phyloP scores from a whole-genome alignment of 2,113 vertebrate species.

The Clarias macrocephalus region DNA sequence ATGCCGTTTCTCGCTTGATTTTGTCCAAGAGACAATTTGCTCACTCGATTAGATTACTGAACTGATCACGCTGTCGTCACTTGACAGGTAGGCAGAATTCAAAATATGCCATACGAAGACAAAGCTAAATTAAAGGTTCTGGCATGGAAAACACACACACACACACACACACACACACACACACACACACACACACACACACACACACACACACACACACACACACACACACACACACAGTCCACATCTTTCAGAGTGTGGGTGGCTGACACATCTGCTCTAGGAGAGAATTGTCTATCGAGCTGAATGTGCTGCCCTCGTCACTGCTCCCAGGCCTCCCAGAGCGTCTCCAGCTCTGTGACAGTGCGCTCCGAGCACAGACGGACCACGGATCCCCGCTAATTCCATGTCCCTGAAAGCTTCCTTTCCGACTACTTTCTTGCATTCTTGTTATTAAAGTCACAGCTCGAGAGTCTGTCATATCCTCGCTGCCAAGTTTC shows the following conservation, averaged over 20 bases:
- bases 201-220: neutral
- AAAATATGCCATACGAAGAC: neutral
- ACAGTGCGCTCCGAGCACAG: constrained; percentile 42
- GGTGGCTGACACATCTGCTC: constrained; percentile 46
- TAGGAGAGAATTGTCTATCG: constrained; percentile 45
- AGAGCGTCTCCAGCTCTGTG: constrained; percentile 38
- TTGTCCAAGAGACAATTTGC: constrained; percentile 4
- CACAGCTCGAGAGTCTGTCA: constrained; percentile 68
- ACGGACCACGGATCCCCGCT: constrained; percentile 50
- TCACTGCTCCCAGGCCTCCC: constrained; percentile 33
- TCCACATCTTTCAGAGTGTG: constrained; percentile 17
- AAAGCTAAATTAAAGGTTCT: constrained; percentile 23
- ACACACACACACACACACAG: neutral
- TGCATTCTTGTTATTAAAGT: constrained; percentile 60
- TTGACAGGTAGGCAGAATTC: neutral
- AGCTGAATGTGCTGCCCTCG: constrained; percentile 31
- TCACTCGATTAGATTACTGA: neutral
- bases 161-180: neutral
- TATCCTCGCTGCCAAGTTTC: constrained; percentile 71
- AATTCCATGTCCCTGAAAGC: constrained; percentile 48
- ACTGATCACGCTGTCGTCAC: neutral
- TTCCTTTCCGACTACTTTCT: constrained; percentile 55
- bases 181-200: constrained; percentile 7
- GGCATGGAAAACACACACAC: neutral
- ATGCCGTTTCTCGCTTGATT: neutral